These are phyloP conservation scores for Danionella dracula DNA, from an alignment of 2,797 vertebrate species.

Conservation along the genomic window DNA sequence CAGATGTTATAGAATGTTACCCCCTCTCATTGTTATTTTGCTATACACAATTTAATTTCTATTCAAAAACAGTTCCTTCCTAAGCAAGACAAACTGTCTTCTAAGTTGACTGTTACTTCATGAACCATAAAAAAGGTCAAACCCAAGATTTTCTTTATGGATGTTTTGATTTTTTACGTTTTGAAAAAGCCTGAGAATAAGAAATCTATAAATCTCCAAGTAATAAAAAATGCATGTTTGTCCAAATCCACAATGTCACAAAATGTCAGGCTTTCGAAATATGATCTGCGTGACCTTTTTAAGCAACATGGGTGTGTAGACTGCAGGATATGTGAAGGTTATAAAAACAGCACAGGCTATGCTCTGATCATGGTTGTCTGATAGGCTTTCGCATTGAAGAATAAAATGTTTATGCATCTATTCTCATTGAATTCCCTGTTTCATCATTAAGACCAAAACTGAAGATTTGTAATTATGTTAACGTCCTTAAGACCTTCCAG, in stretches of 20 bases:
- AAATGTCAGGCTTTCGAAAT: not conserved
- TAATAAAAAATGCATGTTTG: not conserved
- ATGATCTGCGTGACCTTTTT: not conserved
- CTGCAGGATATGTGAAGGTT: not conserved
- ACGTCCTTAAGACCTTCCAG: constrained; percentile 7
- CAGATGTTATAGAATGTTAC: no score
- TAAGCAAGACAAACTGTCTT: no score
- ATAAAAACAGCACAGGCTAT: not conserved
- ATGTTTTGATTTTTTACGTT: not conserved
- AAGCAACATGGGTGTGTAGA: not conserved
- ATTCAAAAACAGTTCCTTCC: no score
- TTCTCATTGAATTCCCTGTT: not conserved
- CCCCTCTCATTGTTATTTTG: no score
- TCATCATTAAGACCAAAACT: constrained; percentile 3
- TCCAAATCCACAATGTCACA: not conserved
- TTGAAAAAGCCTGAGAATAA: not conserved
- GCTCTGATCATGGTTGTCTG: not conserved
- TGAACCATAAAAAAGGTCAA: no score
- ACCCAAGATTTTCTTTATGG: no score
- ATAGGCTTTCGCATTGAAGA: not conserved
- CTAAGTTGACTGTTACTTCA: no score
- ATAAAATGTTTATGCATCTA: not conserved
- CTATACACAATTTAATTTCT: no score
- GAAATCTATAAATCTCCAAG: not conserved
- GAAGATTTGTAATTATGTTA: constrained; percentile 23